Base-by-base conservation (phyloP, 2,888 invertebrate genomes). In the Aquatica leii region DNA sequence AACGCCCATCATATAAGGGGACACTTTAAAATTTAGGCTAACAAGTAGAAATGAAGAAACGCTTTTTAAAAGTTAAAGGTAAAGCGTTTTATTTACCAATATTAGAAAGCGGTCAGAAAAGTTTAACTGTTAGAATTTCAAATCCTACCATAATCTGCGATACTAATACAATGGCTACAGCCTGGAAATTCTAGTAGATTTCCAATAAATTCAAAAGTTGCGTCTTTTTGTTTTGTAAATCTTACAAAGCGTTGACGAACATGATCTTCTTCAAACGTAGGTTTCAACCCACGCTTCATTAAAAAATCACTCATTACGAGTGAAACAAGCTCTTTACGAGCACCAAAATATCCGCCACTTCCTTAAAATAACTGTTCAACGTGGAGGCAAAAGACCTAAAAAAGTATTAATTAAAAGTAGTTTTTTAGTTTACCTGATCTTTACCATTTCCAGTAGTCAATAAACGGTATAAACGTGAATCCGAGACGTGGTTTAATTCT, bases 381-480 rank as follows among this genome's bases (percentile, higher is more conserved):
- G 79, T 54, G 80, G 79, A 57, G 80, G 79, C 51, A 78, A 73
- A 71, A 78, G 68, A 70, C 77, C 78, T 78, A 48, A 50, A 72
- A 62, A 17, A 61, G 31, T 31, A 48, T 40, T 51, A 62, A 68
- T 2, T 31, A 50, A 37, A 9, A 48, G 41, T 9, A 48, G 57
- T 20, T 49, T 11, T n/a, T 21, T 56, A 41, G 46, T 53, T 14
- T 41, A 17, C 12, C n/a, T 11, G 17, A 6, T 43, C 63, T 73
- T 73, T 72, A 81, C 80, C 78, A 70, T 78, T 80, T 67, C 74
- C 76, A 61, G 78, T 75, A n/a, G 79, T 78, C 67, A 81, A 70
- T 55, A 81, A 66, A 31, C 78, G 74, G 69, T 80, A 80, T 60
- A 81, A 71, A 64, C 78, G 76, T 2, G 79, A 78, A 71, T 76